Evolutionary conservation across 2,797 vertebrate species (phyloP).

Genomic region (Myotis daubentonii): DNA sequence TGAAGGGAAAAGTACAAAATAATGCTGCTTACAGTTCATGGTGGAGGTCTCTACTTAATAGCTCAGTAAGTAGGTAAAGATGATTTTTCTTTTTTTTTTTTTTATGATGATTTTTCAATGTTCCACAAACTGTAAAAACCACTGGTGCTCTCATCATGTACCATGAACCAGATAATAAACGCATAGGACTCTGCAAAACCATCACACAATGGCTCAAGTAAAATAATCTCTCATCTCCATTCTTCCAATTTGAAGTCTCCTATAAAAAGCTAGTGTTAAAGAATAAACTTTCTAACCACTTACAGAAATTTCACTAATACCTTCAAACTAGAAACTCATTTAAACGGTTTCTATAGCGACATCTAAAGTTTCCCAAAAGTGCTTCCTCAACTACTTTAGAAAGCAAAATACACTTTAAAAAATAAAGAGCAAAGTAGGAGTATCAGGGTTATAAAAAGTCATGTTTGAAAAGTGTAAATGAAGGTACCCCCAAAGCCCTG

Average conservation of each 20-base stretch:
- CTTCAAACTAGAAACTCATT: conserved; percentile 57
- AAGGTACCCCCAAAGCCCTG: neutral
- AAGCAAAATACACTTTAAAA: conserved; percentile 13
- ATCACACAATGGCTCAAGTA: neutral
- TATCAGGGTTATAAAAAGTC: neutral
- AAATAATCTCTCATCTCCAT: conserved; percentile 40
- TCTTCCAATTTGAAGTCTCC: conserved; percentile 40
- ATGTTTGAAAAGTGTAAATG: conserved; percentile 8
- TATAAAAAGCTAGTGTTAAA: conserved; percentile 24
- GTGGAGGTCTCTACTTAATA: neutral
- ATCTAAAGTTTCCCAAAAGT: conserved; percentile 25
- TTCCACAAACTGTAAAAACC: neutral
- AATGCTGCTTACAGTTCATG: conserved; percentile 27
- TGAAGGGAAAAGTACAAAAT: conserved; percentile 36
- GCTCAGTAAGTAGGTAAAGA: neutral
- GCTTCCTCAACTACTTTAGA: conserved; percentile 11
- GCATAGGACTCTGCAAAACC: conserved; percentile 18
- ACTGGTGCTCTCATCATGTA: neutral
- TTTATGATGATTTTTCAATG: neutral
- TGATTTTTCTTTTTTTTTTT: conserved; percentile 33
- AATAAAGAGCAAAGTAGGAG: neutral
- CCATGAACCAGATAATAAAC: neutral
- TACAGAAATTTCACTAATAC: conserved; percentile 32
- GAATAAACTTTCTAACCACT: conserved; percentile 2
- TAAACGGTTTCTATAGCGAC: neutral